A percentile compares a stretch with the other conserved stretches of the same genome.
These are phyloP conservation scores for Melanostigma gelatinosum DNA, from an alignment of 2,113 vertebrate genomes.

Conservation along the genomic window DNA sequence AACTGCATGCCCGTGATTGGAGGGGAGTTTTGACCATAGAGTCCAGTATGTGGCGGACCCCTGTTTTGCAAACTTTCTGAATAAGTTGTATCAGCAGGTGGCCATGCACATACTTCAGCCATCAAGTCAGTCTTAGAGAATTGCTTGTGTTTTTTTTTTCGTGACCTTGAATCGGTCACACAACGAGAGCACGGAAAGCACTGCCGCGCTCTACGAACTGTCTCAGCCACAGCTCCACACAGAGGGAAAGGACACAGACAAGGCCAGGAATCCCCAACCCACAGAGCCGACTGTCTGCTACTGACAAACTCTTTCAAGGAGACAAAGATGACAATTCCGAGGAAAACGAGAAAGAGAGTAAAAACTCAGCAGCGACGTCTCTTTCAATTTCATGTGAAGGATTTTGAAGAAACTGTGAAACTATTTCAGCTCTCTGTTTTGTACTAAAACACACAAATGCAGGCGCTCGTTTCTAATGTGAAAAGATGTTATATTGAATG, in stretches of 20 bases:
- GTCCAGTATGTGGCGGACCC: not conserved
- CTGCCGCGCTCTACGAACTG: not conserved
- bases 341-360: conserved; percentile 11
- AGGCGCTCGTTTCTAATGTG: conserved; percentile 80
- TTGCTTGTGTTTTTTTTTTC: conserved; percentile 31
- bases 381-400: conserved; percentile 71
- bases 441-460: conserved; percentile 63
- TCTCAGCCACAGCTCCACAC: conserved; percentile 13
- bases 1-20: not conserved
- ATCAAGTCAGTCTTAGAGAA: conserved; percentile 19
- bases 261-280: not conserved
- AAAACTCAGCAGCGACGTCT: conserved; percentile 28
- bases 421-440: conserved; percentile 69
- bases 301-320: conserved; percentile 57
- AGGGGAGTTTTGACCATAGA: not conserved
- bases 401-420: conserved; percentile 81
- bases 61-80: conserved; percentile 11
- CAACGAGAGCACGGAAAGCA: conserved; percentile 17
- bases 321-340: conserved; percentile 52
- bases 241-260: conserved; percentile 28
- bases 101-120: conserved; percentile 33
- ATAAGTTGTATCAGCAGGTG: not conserved
- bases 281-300: conserved; percentile 46
- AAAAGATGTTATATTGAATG: conserved; percentile 79
- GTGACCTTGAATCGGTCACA: conserved; percentile 43